Conservation (phyloP, 2,888 invertebrate species). For the Pollenia amentaria region DNA sequence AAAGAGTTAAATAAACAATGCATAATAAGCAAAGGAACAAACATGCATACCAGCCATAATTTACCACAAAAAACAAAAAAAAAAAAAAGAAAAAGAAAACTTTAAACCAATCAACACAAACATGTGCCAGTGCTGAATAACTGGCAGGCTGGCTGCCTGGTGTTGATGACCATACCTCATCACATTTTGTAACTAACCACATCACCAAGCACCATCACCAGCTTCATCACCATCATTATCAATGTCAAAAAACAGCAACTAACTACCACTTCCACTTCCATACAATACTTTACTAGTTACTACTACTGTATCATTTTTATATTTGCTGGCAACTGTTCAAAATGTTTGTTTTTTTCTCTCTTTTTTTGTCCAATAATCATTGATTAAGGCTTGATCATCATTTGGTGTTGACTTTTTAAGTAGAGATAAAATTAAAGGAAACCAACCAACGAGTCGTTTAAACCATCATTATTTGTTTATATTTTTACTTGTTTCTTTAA, state of each 20-base stretch:
- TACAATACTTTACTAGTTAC: slow-evolving; percentile 4
- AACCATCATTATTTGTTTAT: slow-evolving; percentile 37
- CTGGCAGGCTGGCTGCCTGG: slow-evolving; percentile 39
- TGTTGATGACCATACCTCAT: slow-evolving; percentile 69
- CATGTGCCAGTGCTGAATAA: slow-evolving; percentile 60
- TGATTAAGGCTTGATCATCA: slow-evolving; percentile 70
- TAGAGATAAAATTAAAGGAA: slow-evolving; percentile 61
- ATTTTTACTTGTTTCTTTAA: slow-evolving; percentile 25
- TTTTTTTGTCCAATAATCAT: slow-evolving; percentile 68
- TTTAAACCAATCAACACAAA: slow-evolving; percentile 55
- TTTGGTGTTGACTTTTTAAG: slow-evolving; percentile 61
- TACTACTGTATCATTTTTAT: slow-evolving; percentile 48
- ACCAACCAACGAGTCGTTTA: slow-evolving; percentile 19
- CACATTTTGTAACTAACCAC: slow-evolving; percentile 61
- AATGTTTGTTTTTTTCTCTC: slow-evolving; percentile 6
- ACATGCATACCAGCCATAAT: slow-evolving; percentile 58
- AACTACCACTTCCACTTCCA: slow-evolving; percentile 46
- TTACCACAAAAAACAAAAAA: slow-evolving; percentile 35
- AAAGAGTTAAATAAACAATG: slow-evolving; percentile 65
- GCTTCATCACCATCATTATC: slow-evolving; percentile 37
- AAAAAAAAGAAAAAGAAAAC: slow-evolving; percentile 15
- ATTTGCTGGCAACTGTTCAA: slow-evolving; percentile 55
- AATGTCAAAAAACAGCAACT: slow-evolving; percentile 43
- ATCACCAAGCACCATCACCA: slow-evolving; percentile 19
- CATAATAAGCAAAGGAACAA: slow-evolving; percentile 53